A percentile compares a stretch with the other conserved stretches of the same genome.
These are phyloP conservation scores for Drosophila novamexicana DNA, from an alignment of 1,140 invertebrate species.

Conservation along the genomic window DNA sequence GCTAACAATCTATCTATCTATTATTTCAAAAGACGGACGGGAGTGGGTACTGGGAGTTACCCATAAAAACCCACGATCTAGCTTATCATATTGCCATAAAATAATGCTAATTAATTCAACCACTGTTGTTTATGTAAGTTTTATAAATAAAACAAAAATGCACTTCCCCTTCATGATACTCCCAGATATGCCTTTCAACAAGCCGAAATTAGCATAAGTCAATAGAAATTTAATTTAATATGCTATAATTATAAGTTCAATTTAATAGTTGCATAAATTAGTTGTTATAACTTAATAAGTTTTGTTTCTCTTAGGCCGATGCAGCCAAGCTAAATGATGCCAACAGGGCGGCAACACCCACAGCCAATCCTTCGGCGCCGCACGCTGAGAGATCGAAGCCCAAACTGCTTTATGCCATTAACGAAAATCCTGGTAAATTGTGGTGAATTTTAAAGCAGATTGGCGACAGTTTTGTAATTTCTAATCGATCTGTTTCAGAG, in stretches of 20 bases:
- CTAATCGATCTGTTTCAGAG: constrained; percentile 11
- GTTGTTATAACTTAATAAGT: constrained; percentile 12
- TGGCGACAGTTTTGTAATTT: background rate
- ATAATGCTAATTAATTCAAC: constrained; percentile 66
- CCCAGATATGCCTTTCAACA: background rate
- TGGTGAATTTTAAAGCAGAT: background rate
- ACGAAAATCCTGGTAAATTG: constrained; percentile 88
- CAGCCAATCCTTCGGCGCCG: constrained; percentile 6
- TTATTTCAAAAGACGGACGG: constrained; percentile 3
- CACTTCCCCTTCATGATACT: constrained; percentile 2
- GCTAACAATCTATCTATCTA: constrained; percentile 20
- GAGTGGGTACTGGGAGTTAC: background rate
- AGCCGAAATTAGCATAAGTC: constrained; percentile 59
- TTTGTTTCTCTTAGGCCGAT: constrained; percentile 31
- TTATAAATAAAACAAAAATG: constrained; percentile 53
- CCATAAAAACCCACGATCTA: constrained; percentile 13
- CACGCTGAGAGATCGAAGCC: constrained; percentile 57
- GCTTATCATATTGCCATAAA: constrained; percentile 20
- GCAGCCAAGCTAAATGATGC: constrained; percentile 30
- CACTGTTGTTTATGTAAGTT: constrained; percentile 30
- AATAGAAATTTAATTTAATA: constrained; percentile 54
- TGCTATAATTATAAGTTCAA: constrained; percentile 22
- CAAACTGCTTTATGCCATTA: constrained; percentile 88
- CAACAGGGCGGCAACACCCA: constrained; percentile 8
- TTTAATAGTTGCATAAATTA: constrained; percentile 22